Base-by-base conservation (phyloP, 2,888 invertebrate genomes). In the Chymomyza procnemis region DNA sequence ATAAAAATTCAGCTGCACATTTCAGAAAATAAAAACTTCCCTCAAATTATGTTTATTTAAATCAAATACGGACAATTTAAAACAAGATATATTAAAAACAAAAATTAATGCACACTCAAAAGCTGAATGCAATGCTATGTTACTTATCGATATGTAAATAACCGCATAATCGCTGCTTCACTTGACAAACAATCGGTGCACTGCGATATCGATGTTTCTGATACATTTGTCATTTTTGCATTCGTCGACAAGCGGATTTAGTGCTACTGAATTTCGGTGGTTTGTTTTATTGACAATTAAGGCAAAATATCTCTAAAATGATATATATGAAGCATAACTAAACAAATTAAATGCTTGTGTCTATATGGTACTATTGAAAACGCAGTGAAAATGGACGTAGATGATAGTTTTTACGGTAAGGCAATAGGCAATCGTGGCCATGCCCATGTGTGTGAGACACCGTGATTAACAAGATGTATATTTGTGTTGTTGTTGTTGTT, bases 401-500 rank as follows among this genome's bases (percentile, higher is more conserved):
- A 80, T 63, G 81, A 79, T 48, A 54, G 69, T 61, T 76, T 80
- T 66, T 80, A 80, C 62, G 81, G 80, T 80, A 63, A 69, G 76
- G 47, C 57, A 19, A 47, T 9, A 1, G 34, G 22, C n/a, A 62
- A 48, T 47, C 48, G 60, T 14, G 14, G 57, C 19, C 34, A 41
- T 41, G 34, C 34, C 34, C 34, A 41, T 9, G 9, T 41, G 14
- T 47, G 21, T 21, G 19, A 41, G 46, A 21, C 47, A 21, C 41
- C n/a, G 60, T 60, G 60, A 60, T 48, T 60, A 60, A 60, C 48
- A n/a, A 21, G 21, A 55, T 55, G 55, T n/a, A 21, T 54, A 22
- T 54, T 19, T 54, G 54, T 54, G n/a, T 14, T 6, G 54, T n/a
- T 54, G 54, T 54, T 58, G 58, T 46, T 18, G n/a, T 21, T 55